Conservation (phyloP, 2,113 vertebrate genomes). For the Motacilla alba region DNA sequence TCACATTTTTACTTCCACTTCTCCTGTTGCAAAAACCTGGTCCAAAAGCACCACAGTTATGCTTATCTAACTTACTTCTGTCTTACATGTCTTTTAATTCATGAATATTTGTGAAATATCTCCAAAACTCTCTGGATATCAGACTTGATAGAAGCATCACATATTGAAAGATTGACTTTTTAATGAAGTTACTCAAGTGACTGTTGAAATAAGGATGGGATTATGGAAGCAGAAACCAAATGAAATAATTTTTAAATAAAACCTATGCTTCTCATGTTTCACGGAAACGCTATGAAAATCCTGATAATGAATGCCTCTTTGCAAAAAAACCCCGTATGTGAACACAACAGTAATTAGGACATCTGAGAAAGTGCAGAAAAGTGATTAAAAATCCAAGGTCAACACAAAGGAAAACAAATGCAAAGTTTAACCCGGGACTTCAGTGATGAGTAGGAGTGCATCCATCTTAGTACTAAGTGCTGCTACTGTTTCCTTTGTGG, state of each 20-base stretch:
- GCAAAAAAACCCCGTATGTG: rapidly evolving
- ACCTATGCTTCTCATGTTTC: background rate
- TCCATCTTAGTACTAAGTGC: background rate
- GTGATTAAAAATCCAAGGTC: background rate
- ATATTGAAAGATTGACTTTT: background rate
- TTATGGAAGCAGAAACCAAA: background rate
- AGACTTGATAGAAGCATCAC: background rate
- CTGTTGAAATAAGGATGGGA: background rate
- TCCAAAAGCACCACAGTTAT: background rate
- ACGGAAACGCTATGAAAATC: background rate
- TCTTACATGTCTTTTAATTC: background rate
- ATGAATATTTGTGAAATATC: background rate
- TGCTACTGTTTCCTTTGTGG: background rate
- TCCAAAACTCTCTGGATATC: background rate
- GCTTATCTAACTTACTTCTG: background rate
- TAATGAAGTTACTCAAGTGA: background rate
- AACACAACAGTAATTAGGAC: background rate
- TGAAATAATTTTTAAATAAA: background rate
- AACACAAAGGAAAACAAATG: background rate
- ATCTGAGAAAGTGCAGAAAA: background rate
- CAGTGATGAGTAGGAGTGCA: background rate
- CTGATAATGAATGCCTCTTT: background rate
- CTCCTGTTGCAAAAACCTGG: background rate
- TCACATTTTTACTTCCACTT: background rate
- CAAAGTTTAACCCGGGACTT: background rate